phyloP scores from a whole-genome alignment of 2,888 invertebrate genomes.

The Augiades crinisus region DNA sequence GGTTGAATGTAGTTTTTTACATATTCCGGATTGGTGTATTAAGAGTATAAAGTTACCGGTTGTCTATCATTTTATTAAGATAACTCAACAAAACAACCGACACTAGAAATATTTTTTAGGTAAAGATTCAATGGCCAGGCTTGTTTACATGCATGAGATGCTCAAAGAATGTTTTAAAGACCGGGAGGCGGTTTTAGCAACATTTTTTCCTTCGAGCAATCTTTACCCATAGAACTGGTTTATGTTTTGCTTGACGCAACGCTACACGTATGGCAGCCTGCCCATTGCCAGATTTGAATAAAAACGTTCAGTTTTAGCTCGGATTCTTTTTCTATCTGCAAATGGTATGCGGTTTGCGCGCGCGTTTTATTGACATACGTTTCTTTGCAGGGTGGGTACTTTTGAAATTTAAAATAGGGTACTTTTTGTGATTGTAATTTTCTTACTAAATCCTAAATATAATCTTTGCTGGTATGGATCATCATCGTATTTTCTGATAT shows the following conservation, averaged over 20 bases:
- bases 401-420: no score
- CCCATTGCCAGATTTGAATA: conserved; percentile 26
- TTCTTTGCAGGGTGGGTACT: not conserved
- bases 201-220: conserved; percentile 23
- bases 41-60: no score
- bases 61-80: no score
- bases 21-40: no score
- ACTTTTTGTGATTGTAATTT: no score
- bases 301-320: conserved; percentile 17
- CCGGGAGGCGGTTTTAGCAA: conserved; percentile 14
- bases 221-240: conserved; percentile 23
- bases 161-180: conserved; percentile 19
- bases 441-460: no score
- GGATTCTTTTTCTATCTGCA: conserved; percentile 24
- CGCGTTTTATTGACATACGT: conserved; percentile 8
- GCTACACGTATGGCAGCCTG: conserved; percentile 23
- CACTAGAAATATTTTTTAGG: no score
- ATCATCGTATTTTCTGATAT: no score
- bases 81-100: no score
- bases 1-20: no score
- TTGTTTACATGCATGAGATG: not conserved
- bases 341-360: conserved; percentile 16
- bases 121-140: no score
- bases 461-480: no score
- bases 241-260: conserved; percentile 21